A percentile compares a stretch with the other conserved stretches of the same genome.
These are phyloP conservation scores for Tiphia femorata DNA, from an alignment of 2,888 invertebrate species.

Conservation along the genomic window DNA sequence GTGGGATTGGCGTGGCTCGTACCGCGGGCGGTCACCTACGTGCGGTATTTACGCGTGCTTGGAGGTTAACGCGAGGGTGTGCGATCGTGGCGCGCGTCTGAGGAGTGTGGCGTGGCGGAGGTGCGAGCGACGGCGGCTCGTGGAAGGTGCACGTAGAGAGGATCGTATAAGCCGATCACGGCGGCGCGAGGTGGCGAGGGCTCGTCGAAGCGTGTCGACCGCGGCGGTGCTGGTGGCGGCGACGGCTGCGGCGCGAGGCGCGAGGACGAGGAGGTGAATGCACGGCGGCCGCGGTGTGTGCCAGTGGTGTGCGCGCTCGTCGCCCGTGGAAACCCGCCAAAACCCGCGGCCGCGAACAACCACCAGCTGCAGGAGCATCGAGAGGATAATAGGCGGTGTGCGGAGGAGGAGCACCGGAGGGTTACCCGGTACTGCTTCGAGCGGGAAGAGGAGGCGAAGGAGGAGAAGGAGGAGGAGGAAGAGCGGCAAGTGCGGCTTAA, in stretches of 20 bases:
- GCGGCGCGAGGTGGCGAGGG: constrained; percentile 41
- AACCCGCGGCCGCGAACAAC: constrained; percentile 55
- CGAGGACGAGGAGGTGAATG: constrained; percentile 61
- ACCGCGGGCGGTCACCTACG: constrained; percentile 10
- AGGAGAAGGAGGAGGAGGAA: neutral
- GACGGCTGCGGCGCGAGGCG: constrained; percentile 47
- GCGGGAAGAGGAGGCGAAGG: neutral
- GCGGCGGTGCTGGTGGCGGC: constrained; percentile 29
- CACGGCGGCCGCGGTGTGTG: constrained; percentile 56
- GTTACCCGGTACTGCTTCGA: no score
- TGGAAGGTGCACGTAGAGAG: constrained; percentile 18
- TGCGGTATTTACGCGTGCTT: constrained; percentile 7
- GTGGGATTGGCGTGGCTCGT: constrained; percentile 23
- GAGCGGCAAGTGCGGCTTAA: neutral
- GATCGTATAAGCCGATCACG: constrained; percentile 15
- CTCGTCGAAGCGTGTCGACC: constrained; percentile 44
- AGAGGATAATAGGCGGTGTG: neutral
- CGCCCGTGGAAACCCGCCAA: constrained; percentile 61
- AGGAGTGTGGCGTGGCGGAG: constrained; percentile 33
- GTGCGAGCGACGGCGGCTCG: constrained; percentile 5
- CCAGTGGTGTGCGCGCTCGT: constrained; percentile 50
- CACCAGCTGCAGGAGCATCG: constrained; percentile 25
- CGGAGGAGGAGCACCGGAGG: neutral
- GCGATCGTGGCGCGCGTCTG: constrained; percentile 29
- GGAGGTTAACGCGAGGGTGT: constrained; percentile 27